Evolutionary conservation across 2,888 invertebrate species (phyloP).

Genomic region (Alentia gelatinosa): DNA sequence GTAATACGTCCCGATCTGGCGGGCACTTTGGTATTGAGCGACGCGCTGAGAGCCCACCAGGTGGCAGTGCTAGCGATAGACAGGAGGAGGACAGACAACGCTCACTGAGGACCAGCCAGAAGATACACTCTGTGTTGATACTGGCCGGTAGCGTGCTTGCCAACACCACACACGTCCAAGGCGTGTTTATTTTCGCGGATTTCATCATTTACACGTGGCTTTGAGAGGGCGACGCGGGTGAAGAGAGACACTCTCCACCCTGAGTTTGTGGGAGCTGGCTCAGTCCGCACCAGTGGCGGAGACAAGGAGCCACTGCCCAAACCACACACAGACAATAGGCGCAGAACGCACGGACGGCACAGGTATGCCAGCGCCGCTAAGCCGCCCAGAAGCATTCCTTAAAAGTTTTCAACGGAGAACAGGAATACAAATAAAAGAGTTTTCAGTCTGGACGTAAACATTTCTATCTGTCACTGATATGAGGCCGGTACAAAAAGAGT

Average conservation of each 20-base stretch:
- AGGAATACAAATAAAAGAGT: too few relatives aligned
- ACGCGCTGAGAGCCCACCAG: too few relatives aligned
- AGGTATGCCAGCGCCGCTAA: not conserved
- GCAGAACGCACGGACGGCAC: not conserved
- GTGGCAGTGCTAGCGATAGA: too few relatives aligned
- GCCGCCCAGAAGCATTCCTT: not conserved
- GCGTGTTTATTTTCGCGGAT: conserved; percentile 10
- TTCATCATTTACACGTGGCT: not conserved
- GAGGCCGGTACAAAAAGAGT: too few relatives aligned
- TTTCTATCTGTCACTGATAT: too few relatives aligned
- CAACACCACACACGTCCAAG: conserved; percentile 14
- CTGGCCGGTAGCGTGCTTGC: not conserved
- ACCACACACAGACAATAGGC: not conserved
- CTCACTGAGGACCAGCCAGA: not conserved
- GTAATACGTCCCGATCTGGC: too few relatives aligned
- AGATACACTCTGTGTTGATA: not conserved
- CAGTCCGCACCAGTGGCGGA: not conserved
- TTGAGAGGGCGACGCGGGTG: not conserved
- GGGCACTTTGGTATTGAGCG: too few relatives aligned
- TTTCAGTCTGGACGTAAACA: too few relatives aligned
- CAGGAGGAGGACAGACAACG: too few relatives aligned
- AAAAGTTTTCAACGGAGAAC: not conserved
- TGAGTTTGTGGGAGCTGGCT: not conserved
- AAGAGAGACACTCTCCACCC: not conserved
- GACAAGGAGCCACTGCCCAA: not conserved